Evolutionary conservation across 2,113 vertebrate genomes (phyloP), one percentile per base, ranked within the genome.

Genomic region (Corapipo altera): DNA sequence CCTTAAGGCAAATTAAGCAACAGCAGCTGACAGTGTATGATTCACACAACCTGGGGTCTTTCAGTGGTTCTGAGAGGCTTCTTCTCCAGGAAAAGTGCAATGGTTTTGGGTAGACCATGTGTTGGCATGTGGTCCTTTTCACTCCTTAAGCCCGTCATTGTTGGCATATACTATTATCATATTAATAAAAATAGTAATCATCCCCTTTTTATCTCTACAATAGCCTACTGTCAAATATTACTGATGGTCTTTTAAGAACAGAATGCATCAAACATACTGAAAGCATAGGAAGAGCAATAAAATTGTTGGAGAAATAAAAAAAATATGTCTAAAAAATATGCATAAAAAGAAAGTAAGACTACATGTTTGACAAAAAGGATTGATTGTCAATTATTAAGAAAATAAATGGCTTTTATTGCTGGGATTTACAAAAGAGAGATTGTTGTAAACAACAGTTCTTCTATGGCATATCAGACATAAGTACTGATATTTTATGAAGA

Each of bases 1-100:
- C 65, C 44, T 74, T 91, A 92, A 92, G 48, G 77, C 32, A 94
- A 91, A 92, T 87, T 74, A 91, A 67, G 33, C 52, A 85, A 66
- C 27, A 87, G 49, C 57, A 67, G 24, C n/a, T 69, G 62, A 70
- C 62, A 89, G 18, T 21, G 32, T 20, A 33, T 65, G 44, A 57
- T 52, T 74, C 71, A 61, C 26, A n/a, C 2, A 9, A 65, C 37
- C 77, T 78, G 62, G 33, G 52, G 27, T 78, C 35, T 66, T 69
- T 33, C 57, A 55, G 43, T 32, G 5, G 8, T 89, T 86, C 39
- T 64, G 48, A 48, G 27, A 81, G 26, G 13, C 39, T 74, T 43
- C 2, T 3, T 27, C 46, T 54, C 13, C 9, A 54, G 88, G n/a
- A 86, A 46, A 5, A 77, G 21, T 22, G 24, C 2, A 3, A 52